phyloP scores from a whole-genome alignment of 2,797 vertebrate species.

The Mormyrus hasselquistii region DNA sequence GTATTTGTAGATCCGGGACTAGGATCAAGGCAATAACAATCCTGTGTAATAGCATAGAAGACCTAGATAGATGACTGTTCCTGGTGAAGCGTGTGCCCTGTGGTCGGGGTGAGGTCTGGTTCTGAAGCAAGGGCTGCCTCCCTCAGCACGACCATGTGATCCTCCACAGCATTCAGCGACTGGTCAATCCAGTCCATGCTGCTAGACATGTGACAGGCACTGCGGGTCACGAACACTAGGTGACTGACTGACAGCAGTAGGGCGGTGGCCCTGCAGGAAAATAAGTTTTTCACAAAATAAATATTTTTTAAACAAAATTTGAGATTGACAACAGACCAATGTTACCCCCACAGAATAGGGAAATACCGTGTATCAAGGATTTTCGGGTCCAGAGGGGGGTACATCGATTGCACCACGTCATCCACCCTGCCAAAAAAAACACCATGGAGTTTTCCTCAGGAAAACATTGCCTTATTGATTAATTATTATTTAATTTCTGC shows the following conservation, averaged over 20 bases:
- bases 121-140: slow-evolving; percentile 86
- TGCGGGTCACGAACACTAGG: slow-evolving; percentile 88
- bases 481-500: not conserved
- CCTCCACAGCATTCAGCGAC: slow-evolving; percentile 82
- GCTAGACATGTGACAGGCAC: slow-evolving; percentile 83
- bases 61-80: slow-evolving; percentile 78
- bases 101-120: slow-evolving; percentile 61
- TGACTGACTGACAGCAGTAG: slow-evolving; percentile 89
- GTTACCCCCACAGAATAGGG: not conserved
- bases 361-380: slow-evolving; percentile 86
- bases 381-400: slow-evolving; percentile 90
- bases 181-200: slow-evolving; percentile 92
- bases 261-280: slow-evolving; percentile 72
- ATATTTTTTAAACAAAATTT: not conserved
- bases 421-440: slow-evolving; percentile 70
- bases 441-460: not conserved
- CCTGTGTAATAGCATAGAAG: not conserved
- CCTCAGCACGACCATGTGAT: slow-evolving; percentile 84
- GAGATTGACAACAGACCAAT: not conserved
- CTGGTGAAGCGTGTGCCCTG: slow-evolving; percentile 60
- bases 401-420: slow-evolving; percentile 92
- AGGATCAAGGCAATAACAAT: not conserved
- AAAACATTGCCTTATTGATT: not conserved
- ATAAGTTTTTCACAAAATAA: not conserved
- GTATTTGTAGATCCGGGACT: not conserved